These are phyloP conservation scores for Heliangelus exortis DNA, from an alignment of 2,797 vertebrate species.

Conservation along the genomic window DNA sequence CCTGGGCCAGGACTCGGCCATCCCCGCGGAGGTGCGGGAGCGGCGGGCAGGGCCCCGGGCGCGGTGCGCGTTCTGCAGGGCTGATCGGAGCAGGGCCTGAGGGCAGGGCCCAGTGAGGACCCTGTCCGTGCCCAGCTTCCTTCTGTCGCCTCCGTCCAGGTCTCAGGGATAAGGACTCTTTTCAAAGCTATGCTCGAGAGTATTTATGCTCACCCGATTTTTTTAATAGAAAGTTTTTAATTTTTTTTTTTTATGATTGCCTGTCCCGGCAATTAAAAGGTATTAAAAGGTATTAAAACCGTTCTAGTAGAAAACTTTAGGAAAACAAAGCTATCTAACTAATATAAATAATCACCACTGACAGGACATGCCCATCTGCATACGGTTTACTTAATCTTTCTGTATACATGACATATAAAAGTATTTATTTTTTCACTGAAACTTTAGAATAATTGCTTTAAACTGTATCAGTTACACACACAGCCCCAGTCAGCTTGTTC, in stretches of 20 bases:
- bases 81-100: background rate
- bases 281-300: fast-evolving
- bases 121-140: fast-evolving
- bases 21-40: too few relatives aligned
- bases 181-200: fast-evolving
- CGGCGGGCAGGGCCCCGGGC: background rate
- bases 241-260: too few relatives aligned
- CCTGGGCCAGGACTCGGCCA: too few relatives aligned
- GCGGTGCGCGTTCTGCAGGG: too few relatives aligned
- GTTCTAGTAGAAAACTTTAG: too few relatives aligned
- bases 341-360: fast-evolving
- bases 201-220: too few relatives aligned
- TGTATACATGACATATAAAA: fast-evolving
- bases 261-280: background rate
- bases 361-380: fast-evolving
- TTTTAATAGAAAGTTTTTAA: background rate
- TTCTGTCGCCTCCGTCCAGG: background rate
- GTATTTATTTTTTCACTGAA: background rate
- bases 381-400: too few relatives aligned
- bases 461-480: background rate
- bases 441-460: fast-evolving
- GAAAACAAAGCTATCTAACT: fast-evolving
- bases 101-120: fast-evolving
- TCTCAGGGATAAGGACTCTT: fast-evolving
- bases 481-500: fast-evolving